Evolutionary conservation across 2,888 invertebrate genomes (phyloP).

Genomic region (Erebia ligea): DNA sequence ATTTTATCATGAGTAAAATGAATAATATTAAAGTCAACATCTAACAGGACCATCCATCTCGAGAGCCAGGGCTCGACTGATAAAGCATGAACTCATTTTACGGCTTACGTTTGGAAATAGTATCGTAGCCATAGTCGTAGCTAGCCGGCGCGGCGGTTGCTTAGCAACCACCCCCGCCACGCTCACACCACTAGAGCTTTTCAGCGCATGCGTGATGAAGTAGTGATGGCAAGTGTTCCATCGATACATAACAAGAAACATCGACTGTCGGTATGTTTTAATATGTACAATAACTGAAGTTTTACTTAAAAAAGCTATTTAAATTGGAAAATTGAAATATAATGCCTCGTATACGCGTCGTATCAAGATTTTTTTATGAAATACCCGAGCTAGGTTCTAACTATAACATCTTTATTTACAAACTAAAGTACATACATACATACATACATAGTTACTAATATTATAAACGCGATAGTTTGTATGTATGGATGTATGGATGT

Average conservation of each 20-base stretch:
- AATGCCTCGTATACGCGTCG: too few relatives aligned
- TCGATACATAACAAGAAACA: constrained; percentile 6
- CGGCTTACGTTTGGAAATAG: constrained; percentile 26
- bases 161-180: constrained; percentile 43
- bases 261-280: constrained; percentile 3
- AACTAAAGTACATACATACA: too few relatives aligned
- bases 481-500: too few relatives aligned
- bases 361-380: too few relatives aligned
- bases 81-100: constrained; percentile 30
- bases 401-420: too few relatives aligned
- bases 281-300: background rate
- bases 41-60: background rate
- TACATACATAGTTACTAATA: too few relatives aligned
- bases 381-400: too few relatives aligned
- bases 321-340: too few relatives aligned
- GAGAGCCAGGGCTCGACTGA: constrained; percentile 31
- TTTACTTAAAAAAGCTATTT: background rate
- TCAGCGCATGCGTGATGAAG: constrained; percentile 38
- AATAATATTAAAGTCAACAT: background rate
- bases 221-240: constrained; percentile 41
- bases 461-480: too few relatives aligned
- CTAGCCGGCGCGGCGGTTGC: constrained; percentile 42
- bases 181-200: constrained; percentile 8
- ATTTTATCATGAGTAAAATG: background rate
- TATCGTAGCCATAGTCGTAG: constrained; percentile 25